Evolutionary conservation across 2,797 vertebrate species (phyloP).

Genomic region (Urocyon cinereoargenteus): DNA sequence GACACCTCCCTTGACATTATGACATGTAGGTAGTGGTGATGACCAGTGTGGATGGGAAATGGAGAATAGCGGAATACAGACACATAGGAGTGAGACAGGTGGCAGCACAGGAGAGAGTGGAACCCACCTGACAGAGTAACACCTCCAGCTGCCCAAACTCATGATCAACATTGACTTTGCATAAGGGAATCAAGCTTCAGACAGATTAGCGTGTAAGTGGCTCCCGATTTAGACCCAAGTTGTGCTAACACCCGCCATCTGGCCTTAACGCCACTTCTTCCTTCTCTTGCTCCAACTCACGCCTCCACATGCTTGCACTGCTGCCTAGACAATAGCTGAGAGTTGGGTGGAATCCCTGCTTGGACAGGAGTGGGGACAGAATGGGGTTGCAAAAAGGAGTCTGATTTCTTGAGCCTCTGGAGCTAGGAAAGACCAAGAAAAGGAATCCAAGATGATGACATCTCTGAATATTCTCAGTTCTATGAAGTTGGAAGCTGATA

Average conservation of each 20-base stretch:
- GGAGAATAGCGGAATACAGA: not conserved
- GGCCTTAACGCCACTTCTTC: not conserved
- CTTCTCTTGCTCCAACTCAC: not conserved
- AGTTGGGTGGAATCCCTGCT: not conserved
- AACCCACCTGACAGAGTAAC: not conserved
- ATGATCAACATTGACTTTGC: not conserved
- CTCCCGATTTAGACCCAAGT: not conserved
- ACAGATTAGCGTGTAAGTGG: not conserved
- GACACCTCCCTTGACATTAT: not conserved
- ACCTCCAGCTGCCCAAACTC: slow-evolving; percentile 14
- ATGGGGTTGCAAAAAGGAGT: not conserved
- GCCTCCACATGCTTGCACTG: not conserved
- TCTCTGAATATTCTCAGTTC: not conserved
- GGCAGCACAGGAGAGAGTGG: not conserved
- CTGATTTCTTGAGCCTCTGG: slow-evolving; percentile 8
- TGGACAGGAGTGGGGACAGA: not conserved
- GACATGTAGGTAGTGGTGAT: not conserved
- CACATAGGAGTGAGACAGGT: not conserved
- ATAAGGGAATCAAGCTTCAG: not conserved
- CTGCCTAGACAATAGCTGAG: not conserved
- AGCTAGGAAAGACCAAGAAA: slow-evolving; percentile 9
- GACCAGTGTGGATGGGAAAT: not conserved
- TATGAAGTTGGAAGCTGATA: not conserved
- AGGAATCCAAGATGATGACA: not conserved
- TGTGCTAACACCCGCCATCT: not conserved